Base-by-base conservation (phyloP, 1,140 invertebrate species). In the Notospermus geniculatus region DNA sequence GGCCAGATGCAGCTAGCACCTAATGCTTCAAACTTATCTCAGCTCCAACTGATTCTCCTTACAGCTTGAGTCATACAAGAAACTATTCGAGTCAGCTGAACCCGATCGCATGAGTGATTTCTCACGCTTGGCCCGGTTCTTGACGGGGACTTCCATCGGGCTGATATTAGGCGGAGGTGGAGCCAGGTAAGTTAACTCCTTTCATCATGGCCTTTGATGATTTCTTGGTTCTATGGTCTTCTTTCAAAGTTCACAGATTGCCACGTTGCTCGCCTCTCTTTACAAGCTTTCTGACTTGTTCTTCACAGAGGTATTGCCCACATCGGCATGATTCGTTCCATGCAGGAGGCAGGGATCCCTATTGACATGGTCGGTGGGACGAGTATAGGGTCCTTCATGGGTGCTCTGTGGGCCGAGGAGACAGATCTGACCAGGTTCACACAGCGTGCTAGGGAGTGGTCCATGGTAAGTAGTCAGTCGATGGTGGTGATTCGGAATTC, bases 351-450 rank as follows among this genome's bases (percentile, higher is more conserved):
- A 15, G 93, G 93, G 2, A 97, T 98, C 73, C 95, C 95, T 0
- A 95, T 98, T 63, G 95, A 98, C 79, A 97, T 98, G 91, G 90
- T 98, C 5, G 95, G 95, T 1, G 95, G 96, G 2, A 95, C 97
- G 7, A 97, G 93, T 71, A 98, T 98, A 67, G 96, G 96, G 1
- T 90, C 95, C 0, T 92, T 98, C 70, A 96, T 99, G 89, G 95
- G 95, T 19, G 96, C 93, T 0, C 81, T 99, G 0, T 99, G 93
- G 91, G 95, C 92, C 70, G 90, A 92, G 82, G 93, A 98, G 72
- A 87, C 91, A 59, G 92, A 97, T 73, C 88, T 95, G 11, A 91
- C 91, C 0, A 90, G 89, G 0, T 89, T 97, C 23, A 96, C 90
- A 0, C 91, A 95, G 73, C 94, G 96, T 79, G 95, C 95, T 13